A percentile compares a stretch with the other conserved stretches of the same genome.
Evolutionary conservation across 2,888 invertebrate genomes (phyloP).

Genomic region (Fragum fragum): DNA sequence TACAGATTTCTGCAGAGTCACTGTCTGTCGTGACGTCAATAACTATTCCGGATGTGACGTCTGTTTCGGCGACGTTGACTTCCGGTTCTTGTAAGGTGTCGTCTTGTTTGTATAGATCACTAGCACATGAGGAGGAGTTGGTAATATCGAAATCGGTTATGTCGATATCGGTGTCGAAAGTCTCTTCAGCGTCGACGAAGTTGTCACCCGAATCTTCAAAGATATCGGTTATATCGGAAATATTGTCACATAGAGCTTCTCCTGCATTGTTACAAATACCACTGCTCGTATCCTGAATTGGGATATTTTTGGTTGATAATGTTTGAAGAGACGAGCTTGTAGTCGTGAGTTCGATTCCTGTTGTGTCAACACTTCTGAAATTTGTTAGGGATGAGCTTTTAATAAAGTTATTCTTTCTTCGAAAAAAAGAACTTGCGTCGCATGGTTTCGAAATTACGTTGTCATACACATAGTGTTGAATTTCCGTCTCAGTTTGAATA

Average conservation of each 20-base stretch:
- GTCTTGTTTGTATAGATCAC: slow-evolving; percentile 17
- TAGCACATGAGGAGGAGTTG: slow-evolving; percentile 20
- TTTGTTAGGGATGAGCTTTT: not conserved
- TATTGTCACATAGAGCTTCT: slow-evolving; percentile 38
- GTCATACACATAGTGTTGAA: no score
- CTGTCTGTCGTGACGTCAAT: not conserved
- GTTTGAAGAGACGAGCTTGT: not conserved
- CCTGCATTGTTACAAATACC: slow-evolving; percentile 27
- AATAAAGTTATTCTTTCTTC: slow-evolving; percentile 5
- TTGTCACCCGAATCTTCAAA: slow-evolving; percentile 36
- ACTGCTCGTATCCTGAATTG: not conserved
- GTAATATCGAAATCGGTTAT: slow-evolving; percentile 17
- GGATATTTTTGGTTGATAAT: not conserved
- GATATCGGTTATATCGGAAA: slow-evolving; percentile 23
- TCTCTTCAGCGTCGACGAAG: slow-evolving; percentile 44
- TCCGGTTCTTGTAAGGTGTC: not conserved
- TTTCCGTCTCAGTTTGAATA: no score
- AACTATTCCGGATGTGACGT: not conserved
- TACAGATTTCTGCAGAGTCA: not conserved
- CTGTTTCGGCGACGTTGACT: not conserved
- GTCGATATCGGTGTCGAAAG: slow-evolving; percentile 22
- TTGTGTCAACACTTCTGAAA: not conserved
- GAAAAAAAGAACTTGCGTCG: not conserved
- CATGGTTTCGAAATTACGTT: not conserved
- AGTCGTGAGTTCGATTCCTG: no score